phyloP scores from a whole-genome alignment of 2,797 vertebrate genomes.

The Sebastes hubbsi region DNA sequence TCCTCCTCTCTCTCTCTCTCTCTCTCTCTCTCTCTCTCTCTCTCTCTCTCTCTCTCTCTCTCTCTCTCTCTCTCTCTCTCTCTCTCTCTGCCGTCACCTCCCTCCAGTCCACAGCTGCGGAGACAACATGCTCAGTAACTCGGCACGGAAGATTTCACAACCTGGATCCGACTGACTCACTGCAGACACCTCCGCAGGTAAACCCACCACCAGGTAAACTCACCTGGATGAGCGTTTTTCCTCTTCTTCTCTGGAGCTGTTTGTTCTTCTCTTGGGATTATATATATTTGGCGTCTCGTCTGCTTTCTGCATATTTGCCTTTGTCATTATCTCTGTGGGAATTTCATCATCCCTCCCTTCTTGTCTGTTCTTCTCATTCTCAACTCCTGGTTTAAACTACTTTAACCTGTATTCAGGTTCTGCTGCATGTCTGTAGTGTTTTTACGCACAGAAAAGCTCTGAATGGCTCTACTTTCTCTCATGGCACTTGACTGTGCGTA shows the following conservation, averaged over 20 bases:
- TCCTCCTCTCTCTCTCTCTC: no score
- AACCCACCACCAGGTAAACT: conserved; percentile 58
- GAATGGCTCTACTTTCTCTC: background rate
- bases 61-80: background rate
- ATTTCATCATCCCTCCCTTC: background rate
- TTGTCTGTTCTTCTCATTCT: background rate
- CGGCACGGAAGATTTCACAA: conserved; percentile 19
- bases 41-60: no score
- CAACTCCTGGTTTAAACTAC: background rate
- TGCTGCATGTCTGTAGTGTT: background rate
- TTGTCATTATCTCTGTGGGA: background rate
- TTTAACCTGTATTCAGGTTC: background rate
- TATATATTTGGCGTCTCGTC: background rate
- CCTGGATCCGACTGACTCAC: conserved; percentile 24
- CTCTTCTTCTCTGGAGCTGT: background rate
- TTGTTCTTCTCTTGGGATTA: background rate
- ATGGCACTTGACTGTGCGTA: background rate
- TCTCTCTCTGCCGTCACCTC: background rate
- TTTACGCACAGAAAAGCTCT: background rate
- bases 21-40: no score
- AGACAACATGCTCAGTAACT: conserved; percentile 26
- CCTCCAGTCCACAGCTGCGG: background rate
- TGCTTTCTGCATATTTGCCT: background rate
- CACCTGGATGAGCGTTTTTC: conserved; percentile 10
- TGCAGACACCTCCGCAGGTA: conserved; percentile 46